Evolutionary conservation across 2,888 invertebrate genomes (phyloP), one percentile per base, ranked within the genome.

Genomic region (Agapostemon virescens): DNA sequence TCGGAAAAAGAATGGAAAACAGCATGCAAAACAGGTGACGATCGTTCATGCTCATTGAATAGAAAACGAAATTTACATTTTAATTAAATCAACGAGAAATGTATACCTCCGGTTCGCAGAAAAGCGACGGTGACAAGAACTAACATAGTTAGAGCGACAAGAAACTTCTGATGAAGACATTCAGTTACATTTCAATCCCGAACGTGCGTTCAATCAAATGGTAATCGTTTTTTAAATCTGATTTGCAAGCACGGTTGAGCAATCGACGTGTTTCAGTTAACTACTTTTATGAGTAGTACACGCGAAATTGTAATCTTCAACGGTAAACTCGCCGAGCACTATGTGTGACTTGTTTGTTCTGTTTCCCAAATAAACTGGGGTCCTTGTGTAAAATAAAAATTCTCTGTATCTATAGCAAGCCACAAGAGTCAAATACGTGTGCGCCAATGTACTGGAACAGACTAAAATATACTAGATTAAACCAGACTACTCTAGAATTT

Each of bases 11-110:
- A 13, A 42, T 61, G 61, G 3, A 30, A 70, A 15, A 40, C 30
- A 23, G 30, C 20, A 64, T 33, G 76, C 36, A 64, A n/a, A 55
- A 36, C 30, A 45, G 33, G 36, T n/a, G 36, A 63, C 61, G 33
- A 63, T 63, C 33, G 33, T 61, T 30, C 33, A n/a, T n/a, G n/a
- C 36, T 63, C n/a, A 11, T n/a, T n/a, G 36, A 36, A 63, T 36
- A n/a, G 61, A 63, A 13, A 63, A 63, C 11, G 20, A 9, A 63
- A 63, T 63, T 33, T 33, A n/a, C 33, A 63, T 61, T 61, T 61
- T 61, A 30, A 61, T 61, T 20, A 33, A 61, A 9, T 61, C 61
- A 7, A 20, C 61, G 20, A 33, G 61, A 33, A 61, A 61, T 0
- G 33, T 20, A 30, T 33, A 15, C 3, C 61, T 7, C 20, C 9